Evolutionary conservation across 2,888 invertebrate species (phyloP), one percentile per base, ranked within the genome.

Genomic region (Lagria hirta): DNA sequence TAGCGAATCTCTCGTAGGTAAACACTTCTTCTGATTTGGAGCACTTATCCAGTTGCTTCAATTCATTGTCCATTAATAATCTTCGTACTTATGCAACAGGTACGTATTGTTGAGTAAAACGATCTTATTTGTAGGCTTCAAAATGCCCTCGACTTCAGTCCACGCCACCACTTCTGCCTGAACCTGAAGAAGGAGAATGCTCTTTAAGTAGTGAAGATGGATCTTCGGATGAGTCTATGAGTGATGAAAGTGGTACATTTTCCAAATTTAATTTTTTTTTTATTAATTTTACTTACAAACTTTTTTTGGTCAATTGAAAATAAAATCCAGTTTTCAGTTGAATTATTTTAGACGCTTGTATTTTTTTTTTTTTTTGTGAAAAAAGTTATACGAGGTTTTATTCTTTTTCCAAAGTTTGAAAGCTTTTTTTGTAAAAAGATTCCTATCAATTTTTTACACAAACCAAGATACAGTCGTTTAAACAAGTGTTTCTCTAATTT

Each of bases 101-200:
- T 79, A 77, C 71, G 78, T 73, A 71, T 66, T 47, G 45, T 50
- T 57, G 33, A 64, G 64, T 68, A 68, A 66, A 60, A 49, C 57
- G 56, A 49, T 66, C 45, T 70, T 67, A 51, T 70, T 69, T 71
- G 60, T 62, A 70, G 70, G 70, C 58, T 33, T 21, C 43, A 41
- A 71, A 68, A 59, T 55, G 64, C 43, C 44, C 49, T 47, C 42
- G 50, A 46, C 22, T 45, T 48, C 42, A 7, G 11, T 33, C 42
- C 5, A 40, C 30, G 4, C 22, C 37, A 21, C 21, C 35, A 22
- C 18, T 18, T 10, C 15, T 17, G 10, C 5, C 6, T 4, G 68
- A 68, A 53, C 62, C 78, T 30, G 83, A 84, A 73, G 83, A 84
- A 66, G 84, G 83, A 7, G 83, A 84, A 73, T 83, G 82, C 68